Base-by-base conservation (phyloP, 2,888 invertebrate species). In the Philhelius pedissequus region DNA sequence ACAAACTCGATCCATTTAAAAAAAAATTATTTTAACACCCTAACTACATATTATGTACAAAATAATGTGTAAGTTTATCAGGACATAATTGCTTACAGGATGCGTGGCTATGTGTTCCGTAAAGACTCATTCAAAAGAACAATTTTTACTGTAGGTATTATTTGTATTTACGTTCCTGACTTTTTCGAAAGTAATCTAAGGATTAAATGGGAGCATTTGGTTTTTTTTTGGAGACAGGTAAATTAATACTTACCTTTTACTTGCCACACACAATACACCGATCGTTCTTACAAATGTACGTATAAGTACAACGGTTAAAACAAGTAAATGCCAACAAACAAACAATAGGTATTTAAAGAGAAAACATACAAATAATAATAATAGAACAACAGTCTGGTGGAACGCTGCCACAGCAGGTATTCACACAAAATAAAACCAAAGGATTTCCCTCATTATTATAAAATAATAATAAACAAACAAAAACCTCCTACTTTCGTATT, bases 231-330 rank as follows among this genome's bases (percentile, higher is more conserved):
- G 54, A 62, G 60, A 43, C 13, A 0, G 30, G 74, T 74, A 79
- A 75, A 70, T 75, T 40, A 70, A 83, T 83, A 75, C 69, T 69
- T 78, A 66, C 68, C 68, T 56, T 32, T 54, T 32, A 13, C 56
- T 58, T 52, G 25, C 18, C 50, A 22, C 22, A 13, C 50, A 75
- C 75, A 81, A 70, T 75, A 69, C 4, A 70, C 15, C 76, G 15
- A n/a, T n/a, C n/a, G n/a, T n/a, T n/a, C n/a, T n/a, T 35, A 50
- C 32, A 50, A 2, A 32, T 1, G 8, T 9, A 1, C 5, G n/a
- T n/a, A n/a, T n/a, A n/a, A 9, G 15, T 43, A 20, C 11, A 45
- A 50, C 15, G 69, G 56, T 52, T 43, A 77, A 82, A 60, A 69
- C 50, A 52, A 56, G 45, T 52, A 30, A 50, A 40, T 32, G 32